A percentile compares a stretch with the other conserved stretches of the same genome.
Evolutionary conservation across 1,140 invertebrate species (phyloP).

Genomic region (Drosophila repleta): DNA sequence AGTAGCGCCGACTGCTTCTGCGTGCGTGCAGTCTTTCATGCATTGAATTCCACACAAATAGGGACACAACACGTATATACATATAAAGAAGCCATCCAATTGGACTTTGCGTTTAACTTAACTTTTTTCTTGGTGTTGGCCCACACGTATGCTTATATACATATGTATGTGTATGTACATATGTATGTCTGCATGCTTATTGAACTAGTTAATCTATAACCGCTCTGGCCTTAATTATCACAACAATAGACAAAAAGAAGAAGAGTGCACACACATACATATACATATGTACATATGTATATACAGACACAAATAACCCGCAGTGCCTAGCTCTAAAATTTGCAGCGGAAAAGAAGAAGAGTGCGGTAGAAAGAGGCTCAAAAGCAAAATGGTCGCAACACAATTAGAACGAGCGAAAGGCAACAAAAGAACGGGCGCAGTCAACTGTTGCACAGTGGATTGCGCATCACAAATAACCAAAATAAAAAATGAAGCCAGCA

Average conservation of each 20-base stretch:
- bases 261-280: conserved; percentile 11
- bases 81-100: conserved; percentile 20
- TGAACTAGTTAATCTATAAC: conserved; percentile 75
- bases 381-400: conserved; percentile 60
- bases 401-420: conserved; percentile 75
- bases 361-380: conserved; percentile 42
- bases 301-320: conserved; percentile 56
- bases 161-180: not conserved
- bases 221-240: conserved; percentile 73
- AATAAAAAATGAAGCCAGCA: not conserved
- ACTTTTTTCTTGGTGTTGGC: conserved; percentile 26
- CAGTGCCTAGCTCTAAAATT: conserved; percentile 20
- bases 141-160: conserved; percentile 2
- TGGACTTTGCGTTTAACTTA: conserved; percentile 50
- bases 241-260: conserved; percentile 64
- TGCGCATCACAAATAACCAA: conserved; percentile 29
- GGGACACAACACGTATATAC: conserved; percentile 3
- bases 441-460: conserved; percentile 64
- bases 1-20: conserved; percentile 20
- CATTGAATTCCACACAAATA: conserved; percentile 31
- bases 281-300: conserved; percentile 24
- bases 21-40: conserved; percentile 40
- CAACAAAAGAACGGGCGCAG: conserved; percentile 29
- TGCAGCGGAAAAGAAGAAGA: conserved; percentile 16
- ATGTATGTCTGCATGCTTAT: conserved; percentile 39